phyloP scores from a whole-genome alignment of 2,888 invertebrate genomes.

The Bruchidius siliquastri region DNA sequence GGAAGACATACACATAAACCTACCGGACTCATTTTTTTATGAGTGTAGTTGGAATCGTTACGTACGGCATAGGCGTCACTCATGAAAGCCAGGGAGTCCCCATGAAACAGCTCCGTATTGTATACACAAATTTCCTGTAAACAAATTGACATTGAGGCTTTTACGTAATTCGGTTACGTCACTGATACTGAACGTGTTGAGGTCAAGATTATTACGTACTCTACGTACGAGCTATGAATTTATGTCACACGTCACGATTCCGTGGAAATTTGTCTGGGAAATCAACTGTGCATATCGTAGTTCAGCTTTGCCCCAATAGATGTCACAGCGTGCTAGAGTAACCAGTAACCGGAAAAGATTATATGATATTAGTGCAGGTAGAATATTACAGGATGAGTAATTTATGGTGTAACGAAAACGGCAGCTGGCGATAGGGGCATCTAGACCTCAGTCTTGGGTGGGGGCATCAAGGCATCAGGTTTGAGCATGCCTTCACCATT shows the following conservation, averaged over 20 bases:
- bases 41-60: too few relatives aligned
- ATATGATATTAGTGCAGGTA: too few relatives aligned
- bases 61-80: not conserved
- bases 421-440: too few relatives aligned
- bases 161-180: not conserved
- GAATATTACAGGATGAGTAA: too few relatives aligned
- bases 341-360: not conserved
- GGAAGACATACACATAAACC: too few relatives aligned
- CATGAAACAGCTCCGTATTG: not conserved
- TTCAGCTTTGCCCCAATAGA: not conserved
- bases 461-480: too few relatives aligned
- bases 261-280: not conserved
- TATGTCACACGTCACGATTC: not conserved
- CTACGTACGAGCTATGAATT: too few relatives aligned
- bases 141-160: not conserved
- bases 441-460: too few relatives aligned
- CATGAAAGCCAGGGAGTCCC: not conserved
- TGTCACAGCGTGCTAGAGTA: not conserved
- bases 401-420: too few relatives aligned
- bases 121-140: not conserved
- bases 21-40: too few relatives aligned
- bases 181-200: not conserved
- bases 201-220: not conserved
- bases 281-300: not conserved
- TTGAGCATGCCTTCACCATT: too few relatives aligned